Conservation (phyloP, 2,888 invertebrate genomes). For the Diadegma fenestrale region DNA sequence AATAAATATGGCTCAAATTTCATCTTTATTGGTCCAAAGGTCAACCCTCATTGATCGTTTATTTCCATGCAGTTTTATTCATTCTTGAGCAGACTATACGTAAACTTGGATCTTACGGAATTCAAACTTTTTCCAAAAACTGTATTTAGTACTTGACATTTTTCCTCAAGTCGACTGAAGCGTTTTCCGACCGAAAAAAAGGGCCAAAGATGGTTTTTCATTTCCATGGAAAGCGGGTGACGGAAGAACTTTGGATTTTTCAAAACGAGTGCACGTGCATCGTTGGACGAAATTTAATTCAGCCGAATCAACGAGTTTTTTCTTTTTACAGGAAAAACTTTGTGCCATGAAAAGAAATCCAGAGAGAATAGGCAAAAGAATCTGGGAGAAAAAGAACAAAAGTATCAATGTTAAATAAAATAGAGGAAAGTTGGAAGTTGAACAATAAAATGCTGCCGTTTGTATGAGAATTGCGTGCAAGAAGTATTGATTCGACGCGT, state of each 20-base stretch:
- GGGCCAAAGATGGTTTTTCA: background rate
- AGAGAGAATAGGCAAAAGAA: background rate
- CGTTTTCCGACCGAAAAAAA: background rate
- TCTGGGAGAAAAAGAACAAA: background rate
- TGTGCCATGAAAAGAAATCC: background rate
- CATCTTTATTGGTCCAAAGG: background rate
- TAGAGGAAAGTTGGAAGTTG: conserved; percentile 2
- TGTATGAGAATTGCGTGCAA: conserved; percentile 56
- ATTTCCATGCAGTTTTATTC: conserved; percentile 2
- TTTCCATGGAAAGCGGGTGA: background rate
- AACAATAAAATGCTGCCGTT: conserved; percentile 25
- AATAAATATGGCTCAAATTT: conserved; percentile 6
- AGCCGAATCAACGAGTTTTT: background rate
- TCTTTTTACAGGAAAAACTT: background rate
- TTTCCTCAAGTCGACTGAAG: background rate
- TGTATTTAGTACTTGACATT: background rate
- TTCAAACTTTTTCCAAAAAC: background rate
- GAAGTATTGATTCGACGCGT: conserved; percentile 63
- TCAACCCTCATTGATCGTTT: background rate
- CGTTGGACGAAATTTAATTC: background rate
- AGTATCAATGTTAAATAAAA: conserved; percentile 26
- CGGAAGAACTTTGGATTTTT: background rate
- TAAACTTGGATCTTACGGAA: background rate
- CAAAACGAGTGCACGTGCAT: background rate
- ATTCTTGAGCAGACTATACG: background rate